Conservation (phyloP, 92 coral and sea anemone species). For the Palythoa heliodiscus region DNA sequence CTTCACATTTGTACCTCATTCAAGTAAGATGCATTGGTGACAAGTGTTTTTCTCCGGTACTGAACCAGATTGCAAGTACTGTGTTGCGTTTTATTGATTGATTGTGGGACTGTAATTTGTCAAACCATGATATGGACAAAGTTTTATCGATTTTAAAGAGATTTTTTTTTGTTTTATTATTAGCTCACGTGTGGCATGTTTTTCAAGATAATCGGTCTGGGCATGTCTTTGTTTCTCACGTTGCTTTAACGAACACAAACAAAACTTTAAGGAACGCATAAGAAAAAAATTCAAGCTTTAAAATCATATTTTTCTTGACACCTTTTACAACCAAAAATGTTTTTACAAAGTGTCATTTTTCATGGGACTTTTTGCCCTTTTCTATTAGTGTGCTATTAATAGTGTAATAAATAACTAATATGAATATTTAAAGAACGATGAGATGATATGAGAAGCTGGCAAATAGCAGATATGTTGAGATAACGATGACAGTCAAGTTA, state of each 20-base stretch:
- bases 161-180: not conserved
- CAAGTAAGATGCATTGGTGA: not conserved
- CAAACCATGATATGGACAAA: not conserved
- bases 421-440: too few relatives aligned
- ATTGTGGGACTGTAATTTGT: not conserved
- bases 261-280: not conserved
- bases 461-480: too few relatives aligned
- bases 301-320: conserved; percentile 1
- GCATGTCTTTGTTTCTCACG: not conserved
- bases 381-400: too few relatives aligned
- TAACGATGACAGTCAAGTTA: too few relatives aligned
- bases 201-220: not conserved
- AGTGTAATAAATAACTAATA: too few relatives aligned
- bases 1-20: not conserved
- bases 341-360: not conserved
- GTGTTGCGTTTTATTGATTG: not conserved
- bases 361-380: too few relatives aligned
- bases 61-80: not conserved
- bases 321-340: not conserved
- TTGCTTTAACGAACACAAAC: not conserved
- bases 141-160: not conserved
- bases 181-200: not conserved
- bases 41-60: not conserved
- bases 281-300: not conserved
- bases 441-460: too few relatives aligned